A percentile compares a stretch with the other conserved stretches of the same genome.
These are phyloP conservation scores for Gallinago paraguaiae DNA, from an alignment of 2,113 vertebrate genomes.

Conservation along the genomic window DNA sequence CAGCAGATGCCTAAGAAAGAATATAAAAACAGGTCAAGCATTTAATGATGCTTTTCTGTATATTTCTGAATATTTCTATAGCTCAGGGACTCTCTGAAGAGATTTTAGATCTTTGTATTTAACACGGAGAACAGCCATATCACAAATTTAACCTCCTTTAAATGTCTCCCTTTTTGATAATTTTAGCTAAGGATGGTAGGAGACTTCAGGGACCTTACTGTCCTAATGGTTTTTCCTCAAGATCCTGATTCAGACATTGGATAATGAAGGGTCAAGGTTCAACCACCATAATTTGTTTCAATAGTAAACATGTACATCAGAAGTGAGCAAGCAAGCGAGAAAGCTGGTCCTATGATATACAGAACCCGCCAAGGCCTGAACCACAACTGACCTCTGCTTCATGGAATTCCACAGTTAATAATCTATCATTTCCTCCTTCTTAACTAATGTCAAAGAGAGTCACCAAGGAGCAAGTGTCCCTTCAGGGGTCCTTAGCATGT, in stretches of 20 bases:
- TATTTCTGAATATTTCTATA: not conserved
- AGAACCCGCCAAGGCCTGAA: not conserved
- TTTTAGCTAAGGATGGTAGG: not conserved
- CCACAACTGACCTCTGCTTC: not conserved
- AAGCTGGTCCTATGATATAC: not conserved
- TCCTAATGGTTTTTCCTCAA: not conserved
- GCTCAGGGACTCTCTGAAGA: not conserved
- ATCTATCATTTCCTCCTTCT: not conserved
- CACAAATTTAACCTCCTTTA: not conserved
- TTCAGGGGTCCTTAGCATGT: not conserved
- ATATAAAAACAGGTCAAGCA: not conserved
- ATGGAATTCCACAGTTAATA: not conserved
- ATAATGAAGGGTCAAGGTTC: not conserved
- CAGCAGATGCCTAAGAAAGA: not conserved
- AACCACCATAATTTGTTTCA: not conserved
- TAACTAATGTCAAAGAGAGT: not conserved
- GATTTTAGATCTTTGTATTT: not conserved
- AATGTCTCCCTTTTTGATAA: not conserved
- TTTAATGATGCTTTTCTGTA: not conserved
- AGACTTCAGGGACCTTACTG: not conserved
- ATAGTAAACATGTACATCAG: not conserved
- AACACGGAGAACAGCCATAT: not conserved
- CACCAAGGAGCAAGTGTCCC: constrained; percentile 26
- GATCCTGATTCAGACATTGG: not conserved
- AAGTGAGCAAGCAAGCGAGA: not conserved